phyloP scores from a whole-genome alignment of 1,140 invertebrate genomes.

The Hydropsyche tenuis region DNA sequence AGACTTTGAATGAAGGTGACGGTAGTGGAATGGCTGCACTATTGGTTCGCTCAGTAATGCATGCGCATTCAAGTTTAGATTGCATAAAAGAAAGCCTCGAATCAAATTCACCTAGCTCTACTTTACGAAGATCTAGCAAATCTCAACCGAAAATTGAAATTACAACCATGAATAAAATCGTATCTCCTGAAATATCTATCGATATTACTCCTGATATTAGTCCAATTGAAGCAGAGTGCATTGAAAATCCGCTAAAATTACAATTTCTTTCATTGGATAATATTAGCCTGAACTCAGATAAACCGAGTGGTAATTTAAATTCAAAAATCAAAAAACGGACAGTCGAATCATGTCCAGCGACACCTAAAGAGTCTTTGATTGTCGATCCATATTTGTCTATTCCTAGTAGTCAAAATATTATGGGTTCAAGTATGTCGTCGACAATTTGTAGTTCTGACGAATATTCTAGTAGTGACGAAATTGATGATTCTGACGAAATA shows the following conservation, averaged over 20 bases:
- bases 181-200: conserved; percentile 4
- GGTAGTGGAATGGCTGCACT: conserved; percentile 69
- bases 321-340: conserved; percentile 38
- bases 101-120: conserved; percentile 58
- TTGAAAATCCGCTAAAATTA: conserved; percentile 28
- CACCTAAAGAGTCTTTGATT: conserved; percentile 54
- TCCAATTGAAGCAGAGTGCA: neutral
- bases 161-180: neutral
- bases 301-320: conserved; percentile 33
- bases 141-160: conserved; percentile 51
- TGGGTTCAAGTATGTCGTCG: conserved; percentile 56
- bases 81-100: conserved; percentile 66
- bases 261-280: conserved; percentile 43
- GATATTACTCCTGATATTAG: neutral
- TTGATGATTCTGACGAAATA: conserved; percentile 58
- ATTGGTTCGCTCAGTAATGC: conserved; percentile 68
- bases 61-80: conserved; percentile 67
- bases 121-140: conserved; percentile 58
- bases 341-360: conserved; percentile 59
- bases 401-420: conserved; percentile 56
- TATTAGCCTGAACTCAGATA: conserved; percentile 42
- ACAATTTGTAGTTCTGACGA: conserved; percentile 59
- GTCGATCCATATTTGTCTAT: conserved; percentile 57
- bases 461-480: conserved; percentile 59
- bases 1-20: conserved; percentile 64